phyloP scores from a whole-genome alignment of 2,113 vertebrate genomes.

The Misgurnus anguillicaudatus region DNA sequence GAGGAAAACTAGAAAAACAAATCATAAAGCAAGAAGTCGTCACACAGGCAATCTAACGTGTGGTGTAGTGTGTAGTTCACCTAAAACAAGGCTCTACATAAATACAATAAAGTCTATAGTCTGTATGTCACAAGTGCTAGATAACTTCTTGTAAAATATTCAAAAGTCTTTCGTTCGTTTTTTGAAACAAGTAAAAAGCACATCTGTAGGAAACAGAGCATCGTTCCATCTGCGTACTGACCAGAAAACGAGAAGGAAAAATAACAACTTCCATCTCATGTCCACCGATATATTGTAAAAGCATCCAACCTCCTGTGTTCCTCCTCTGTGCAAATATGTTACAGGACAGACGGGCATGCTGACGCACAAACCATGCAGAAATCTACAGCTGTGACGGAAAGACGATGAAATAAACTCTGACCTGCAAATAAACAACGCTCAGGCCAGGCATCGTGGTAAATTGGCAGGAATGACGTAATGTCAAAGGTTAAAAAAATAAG shows the following conservation, averaged over 20 bases:
- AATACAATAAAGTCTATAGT: slow-evolving; percentile 84
- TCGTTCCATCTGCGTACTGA: slow-evolving; percentile 54
- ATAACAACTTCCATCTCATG: slow-evolving; percentile 39
- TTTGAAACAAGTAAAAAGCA: slow-evolving; percentile 81
- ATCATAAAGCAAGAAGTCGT: slow-evolving; percentile 49
- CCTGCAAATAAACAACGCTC: slow-evolving; percentile 69
- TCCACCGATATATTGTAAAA: slow-evolving; percentile 63
- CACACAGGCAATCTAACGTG: slow-evolving; percentile 71
- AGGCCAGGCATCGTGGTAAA: slow-evolving; percentile 55
- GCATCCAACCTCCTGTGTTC: slow-evolving; percentile 70
- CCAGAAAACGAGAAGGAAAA: slow-evolving; percentile 49
- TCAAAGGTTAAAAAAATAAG: slow-evolving; percentile 42
- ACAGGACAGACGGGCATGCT: slow-evolving; percentile 81
- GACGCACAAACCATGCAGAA: slow-evolving; percentile 84
- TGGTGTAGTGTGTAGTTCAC: slow-evolving; percentile 69
- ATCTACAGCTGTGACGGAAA: slow-evolving; percentile 56
- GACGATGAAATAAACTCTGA: slow-evolving; percentile 63
- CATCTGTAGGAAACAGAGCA: slow-evolving; percentile 75
- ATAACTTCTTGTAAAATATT: slow-evolving; percentile 80
- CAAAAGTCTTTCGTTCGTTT: slow-evolving; percentile 74
- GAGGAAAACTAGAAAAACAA: slow-evolving; percentile 46
- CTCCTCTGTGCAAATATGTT: slow-evolving; percentile 70
- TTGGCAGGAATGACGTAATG: slow-evolving; percentile 75
- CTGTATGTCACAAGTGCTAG: slow-evolving; percentile 86
- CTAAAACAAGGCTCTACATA: slow-evolving; percentile 85